phyloP scores from a whole-genome alignment of 2,888 invertebrate genomes.

The Bruchidius siliquastri region DNA sequence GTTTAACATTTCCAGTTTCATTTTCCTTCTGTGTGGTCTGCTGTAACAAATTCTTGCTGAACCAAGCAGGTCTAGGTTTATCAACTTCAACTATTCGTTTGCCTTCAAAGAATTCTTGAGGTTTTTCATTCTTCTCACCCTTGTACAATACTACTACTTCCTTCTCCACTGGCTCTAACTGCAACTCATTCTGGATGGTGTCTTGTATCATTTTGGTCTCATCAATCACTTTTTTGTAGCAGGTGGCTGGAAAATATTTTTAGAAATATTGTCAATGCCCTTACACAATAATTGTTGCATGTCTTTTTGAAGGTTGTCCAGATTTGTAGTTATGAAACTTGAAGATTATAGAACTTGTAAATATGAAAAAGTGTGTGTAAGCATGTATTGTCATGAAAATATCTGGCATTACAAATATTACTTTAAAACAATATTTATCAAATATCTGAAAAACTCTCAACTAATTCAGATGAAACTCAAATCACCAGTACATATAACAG shows the following conservation, averaged over 20 bases:
- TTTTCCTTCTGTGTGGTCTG: constrained; percentile 69
- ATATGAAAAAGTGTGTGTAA: no score
- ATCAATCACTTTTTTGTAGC: constrained; percentile 74
- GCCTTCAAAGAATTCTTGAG: constrained; percentile 59
- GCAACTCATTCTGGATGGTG: constrained; percentile 66
- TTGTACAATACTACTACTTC: constrained; percentile 84
- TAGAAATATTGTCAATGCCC: background rate
- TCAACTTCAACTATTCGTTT: constrained; percentile 83
- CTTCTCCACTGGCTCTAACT: constrained; percentile 70
- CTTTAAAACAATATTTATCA: no score
- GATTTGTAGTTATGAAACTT: no score
- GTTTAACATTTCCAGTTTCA: constrained; percentile 68
- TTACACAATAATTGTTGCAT: no score
- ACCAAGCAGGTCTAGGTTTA: constrained; percentile 83
- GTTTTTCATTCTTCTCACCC: constrained; percentile 67
- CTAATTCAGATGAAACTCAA: no score
- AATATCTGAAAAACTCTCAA: no score
- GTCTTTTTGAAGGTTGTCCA: no score
- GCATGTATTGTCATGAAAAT: no score
- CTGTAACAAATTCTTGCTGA: constrained; percentile 77
- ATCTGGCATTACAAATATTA: no score
- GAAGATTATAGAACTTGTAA: no score
- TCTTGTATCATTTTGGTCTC: constrained; percentile 81
- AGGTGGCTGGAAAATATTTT: constrained; percentile 63
- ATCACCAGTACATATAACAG: no score